Conservation (phyloP, 2,888 invertebrate species). For the Pandemis cinnamomeana region DNA sequence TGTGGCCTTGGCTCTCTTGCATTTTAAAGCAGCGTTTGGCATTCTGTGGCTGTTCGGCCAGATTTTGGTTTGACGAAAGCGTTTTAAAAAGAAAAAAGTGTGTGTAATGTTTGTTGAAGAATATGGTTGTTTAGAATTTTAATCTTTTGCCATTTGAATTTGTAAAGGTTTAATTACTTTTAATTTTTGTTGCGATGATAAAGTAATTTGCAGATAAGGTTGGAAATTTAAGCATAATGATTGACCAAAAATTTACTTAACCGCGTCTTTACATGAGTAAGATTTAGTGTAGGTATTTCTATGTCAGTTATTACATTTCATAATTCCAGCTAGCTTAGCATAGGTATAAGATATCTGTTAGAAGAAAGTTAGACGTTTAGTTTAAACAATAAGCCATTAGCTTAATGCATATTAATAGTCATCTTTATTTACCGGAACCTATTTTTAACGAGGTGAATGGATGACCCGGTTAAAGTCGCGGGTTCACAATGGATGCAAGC, state of each 20-base stretch:
- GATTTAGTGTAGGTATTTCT: neutral
- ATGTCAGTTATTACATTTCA: constrained; percentile 9
- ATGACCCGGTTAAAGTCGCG: too few relatives aligned
- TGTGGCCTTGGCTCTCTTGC: constrained; percentile 51
- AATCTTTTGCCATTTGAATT: neutral
- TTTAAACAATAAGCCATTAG: constrained; percentile 29
- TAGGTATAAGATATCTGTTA: constrained; percentile 3
- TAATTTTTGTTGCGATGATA: neutral
- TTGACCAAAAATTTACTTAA: neutral
- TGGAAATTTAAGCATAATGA: neutral
- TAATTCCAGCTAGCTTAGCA: constrained; percentile 9
- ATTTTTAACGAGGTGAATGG: too few relatives aligned
- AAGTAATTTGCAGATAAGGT: neutral
- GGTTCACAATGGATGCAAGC: too few relatives aligned
- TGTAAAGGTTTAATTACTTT: neutral
- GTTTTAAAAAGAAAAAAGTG: constrained; percentile 19
- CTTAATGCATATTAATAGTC: constrained; percentile 6
- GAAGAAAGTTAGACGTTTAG: constrained; percentile 17
- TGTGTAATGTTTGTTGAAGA: neutral
- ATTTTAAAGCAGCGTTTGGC: constrained; percentile 38
- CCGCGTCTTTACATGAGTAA: too few relatives aligned
- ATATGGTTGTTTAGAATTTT: neutral
- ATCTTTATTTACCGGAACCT: neutral
- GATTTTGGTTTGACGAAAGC: constrained; percentile 32
- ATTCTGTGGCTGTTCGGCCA: constrained; percentile 31